Conservation (phyloP, 2,113 vertebrate genomes). For the Mesitornis unicolor region DNA sequence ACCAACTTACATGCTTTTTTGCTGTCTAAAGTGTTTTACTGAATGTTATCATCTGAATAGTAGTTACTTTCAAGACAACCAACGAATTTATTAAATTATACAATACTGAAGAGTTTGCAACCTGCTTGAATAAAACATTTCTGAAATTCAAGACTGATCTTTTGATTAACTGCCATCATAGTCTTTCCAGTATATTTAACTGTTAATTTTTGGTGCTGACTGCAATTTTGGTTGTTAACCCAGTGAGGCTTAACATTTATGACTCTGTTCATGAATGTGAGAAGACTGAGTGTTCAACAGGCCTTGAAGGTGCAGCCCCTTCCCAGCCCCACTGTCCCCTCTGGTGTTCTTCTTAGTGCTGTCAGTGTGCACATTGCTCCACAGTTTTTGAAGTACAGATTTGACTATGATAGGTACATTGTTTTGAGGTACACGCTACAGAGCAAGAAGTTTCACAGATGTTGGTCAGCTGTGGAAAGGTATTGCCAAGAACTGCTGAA, state of each 20-base stretch:
- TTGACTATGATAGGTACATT: not conserved
- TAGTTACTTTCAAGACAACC: not conserved
- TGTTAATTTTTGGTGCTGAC: not conserved
- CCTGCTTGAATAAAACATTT: not conserved
- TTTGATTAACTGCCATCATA: not conserved
- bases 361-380: not conserved
- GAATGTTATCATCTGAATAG: not conserved
- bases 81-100: not conserved
- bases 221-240: not conserved
- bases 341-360: not conserved
- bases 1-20: not conserved
- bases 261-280: not conserved
- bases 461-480: not conserved
- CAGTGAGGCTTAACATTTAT: not conserved
- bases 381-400: not conserved
- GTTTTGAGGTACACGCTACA: fast-evolving
- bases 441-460: not conserved
- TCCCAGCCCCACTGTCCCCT: not conserved
- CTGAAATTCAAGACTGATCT: not conserved
- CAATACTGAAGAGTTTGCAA: not conserved
- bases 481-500: not conserved
- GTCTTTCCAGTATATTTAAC: not conserved
- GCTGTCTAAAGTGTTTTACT: not conserved
- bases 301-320: fast-evolving
- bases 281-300: not conserved